Evolutionary conservation across 2,113 vertebrate genomes (phyloP).

Genomic region (Murina feae): DNA sequence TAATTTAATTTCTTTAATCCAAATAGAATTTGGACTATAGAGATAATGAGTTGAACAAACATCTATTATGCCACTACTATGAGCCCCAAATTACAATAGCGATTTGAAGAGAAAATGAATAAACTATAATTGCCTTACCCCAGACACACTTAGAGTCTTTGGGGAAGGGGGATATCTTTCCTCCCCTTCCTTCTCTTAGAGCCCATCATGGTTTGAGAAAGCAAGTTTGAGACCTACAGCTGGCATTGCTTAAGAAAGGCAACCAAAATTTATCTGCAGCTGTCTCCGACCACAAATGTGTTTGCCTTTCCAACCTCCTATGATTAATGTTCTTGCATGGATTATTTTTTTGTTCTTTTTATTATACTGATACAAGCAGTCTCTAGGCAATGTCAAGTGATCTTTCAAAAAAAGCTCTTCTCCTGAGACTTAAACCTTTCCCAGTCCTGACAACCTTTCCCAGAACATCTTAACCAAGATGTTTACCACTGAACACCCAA

Average conservation of each 20-base stretch:
- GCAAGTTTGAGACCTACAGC: slow-evolving; percentile 40
- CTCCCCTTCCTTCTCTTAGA: neutral
- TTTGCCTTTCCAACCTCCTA: slow-evolving; percentile 68
- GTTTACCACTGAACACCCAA: neutral
- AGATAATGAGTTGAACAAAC: neutral
- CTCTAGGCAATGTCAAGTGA: slow-evolving; percentile 31
- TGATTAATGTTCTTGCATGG: slow-evolving; percentile 69
- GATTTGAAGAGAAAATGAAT: neutral
- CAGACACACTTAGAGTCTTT: neutral
- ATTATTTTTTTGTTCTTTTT: slow-evolving; percentile 51
- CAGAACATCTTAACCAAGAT: neutral
- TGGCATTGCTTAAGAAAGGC: slow-evolving; percentile 67
- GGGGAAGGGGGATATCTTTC: neutral
- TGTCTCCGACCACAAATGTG: slow-evolving; percentile 48
- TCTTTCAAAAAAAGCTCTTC: slow-evolving; percentile 29
- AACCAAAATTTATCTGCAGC: slow-evolving; percentile 62
- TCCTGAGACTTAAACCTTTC: neutral
- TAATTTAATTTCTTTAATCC: slow-evolving; percentile 29
- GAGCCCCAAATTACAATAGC: neutral
- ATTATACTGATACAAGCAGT: slow-evolving; percentile 32
- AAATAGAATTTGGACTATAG: neutral
- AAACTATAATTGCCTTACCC: neutral
- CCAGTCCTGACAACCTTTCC: neutral
- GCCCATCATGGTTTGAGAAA: slow-evolving; percentile 38
- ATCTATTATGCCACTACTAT: neutral